phyloP scores from a whole-genome alignment of 2,888 invertebrate species.

The Leucophenga montana region DNA sequence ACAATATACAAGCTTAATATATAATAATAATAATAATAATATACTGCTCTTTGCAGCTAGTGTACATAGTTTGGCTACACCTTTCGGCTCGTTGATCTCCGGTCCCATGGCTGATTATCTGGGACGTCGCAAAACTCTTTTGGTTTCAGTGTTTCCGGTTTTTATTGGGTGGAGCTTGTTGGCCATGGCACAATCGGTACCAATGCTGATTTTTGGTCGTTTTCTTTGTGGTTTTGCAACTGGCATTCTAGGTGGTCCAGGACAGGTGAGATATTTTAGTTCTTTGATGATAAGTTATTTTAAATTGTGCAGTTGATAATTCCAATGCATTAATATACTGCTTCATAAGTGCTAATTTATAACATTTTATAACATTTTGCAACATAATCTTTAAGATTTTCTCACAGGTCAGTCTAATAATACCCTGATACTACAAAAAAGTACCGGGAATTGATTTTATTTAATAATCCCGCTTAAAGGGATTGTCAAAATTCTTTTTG shows the following conservation, averaged over 20 bases:
- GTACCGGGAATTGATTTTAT: no score
- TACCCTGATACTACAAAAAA: no score
- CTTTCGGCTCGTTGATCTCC: slow-evolving; percentile 81
- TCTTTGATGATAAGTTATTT: no score
- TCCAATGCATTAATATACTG: no score
- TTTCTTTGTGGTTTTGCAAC: slow-evolving; percentile 82
- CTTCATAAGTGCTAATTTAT: no score
- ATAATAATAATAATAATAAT: no score
- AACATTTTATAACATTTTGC: no score
- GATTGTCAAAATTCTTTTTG: no score
- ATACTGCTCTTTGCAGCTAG: slow-evolving; percentile 79
- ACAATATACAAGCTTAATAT: neutral
- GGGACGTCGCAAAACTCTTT: slow-evolving; percentile 80
- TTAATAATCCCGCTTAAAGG: no score
- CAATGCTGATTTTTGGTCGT: slow-evolving; percentile 78
- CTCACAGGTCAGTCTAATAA: no score
- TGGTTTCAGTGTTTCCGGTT: slow-evolving; percentile 79
- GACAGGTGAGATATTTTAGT: slow-evolving; percentile 76
- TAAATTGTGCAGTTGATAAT: no score
- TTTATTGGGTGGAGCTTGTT: slow-evolving; percentile 81
- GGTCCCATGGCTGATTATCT: slow-evolving; percentile 82
- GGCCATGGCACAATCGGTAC: slow-evolving; percentile 76
- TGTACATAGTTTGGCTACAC: slow-evolving; percentile 85
- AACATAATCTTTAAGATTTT: no score
- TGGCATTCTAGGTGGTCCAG: slow-evolving; percentile 82